Conservation (phyloP, 2,888 invertebrate species). For the Malacosoma neustria region DNA sequence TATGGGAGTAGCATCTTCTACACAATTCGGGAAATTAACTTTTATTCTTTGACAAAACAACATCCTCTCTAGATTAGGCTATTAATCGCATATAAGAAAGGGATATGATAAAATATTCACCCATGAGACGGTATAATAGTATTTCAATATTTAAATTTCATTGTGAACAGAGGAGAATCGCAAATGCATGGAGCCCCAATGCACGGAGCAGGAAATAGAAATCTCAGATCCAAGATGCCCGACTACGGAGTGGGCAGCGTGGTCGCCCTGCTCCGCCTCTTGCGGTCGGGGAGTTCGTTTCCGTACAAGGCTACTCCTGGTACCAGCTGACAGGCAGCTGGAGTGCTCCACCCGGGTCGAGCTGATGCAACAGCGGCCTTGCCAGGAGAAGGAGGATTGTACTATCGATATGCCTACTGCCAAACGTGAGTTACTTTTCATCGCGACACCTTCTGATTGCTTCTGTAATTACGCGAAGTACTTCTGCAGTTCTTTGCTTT, state of each 20-base stretch:
- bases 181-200: constrained; percentile 84
- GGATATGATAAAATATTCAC: too few species aligned
- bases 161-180: constrained; percentile 80
- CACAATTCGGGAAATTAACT: too few species aligned
- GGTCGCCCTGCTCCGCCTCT: constrained; percentile 93
- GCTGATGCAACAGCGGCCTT: constrained; percentile 84
- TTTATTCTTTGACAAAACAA: too few species aligned
- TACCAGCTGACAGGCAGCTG: constrained; percentile 78
- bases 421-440: constrained; percentile 78
- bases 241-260: constrained; percentile 92
- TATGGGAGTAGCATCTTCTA: too few species aligned
- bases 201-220: constrained; percentile 67
- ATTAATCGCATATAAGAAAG: too few species aligned
- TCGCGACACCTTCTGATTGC: too few species aligned
- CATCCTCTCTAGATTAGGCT: too few species aligned
- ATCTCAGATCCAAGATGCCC: constrained; percentile 79
- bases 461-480: too few species aligned
- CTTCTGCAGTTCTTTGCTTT: too few species aligned
- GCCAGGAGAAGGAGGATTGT: constrained; percentile 80
- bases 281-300: constrained; percentile 87
- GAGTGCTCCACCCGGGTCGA: constrained; percentile 80
- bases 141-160: too few species aligned
- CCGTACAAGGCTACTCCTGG: constrained; percentile 81
- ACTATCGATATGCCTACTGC: constrained; percentile 83
- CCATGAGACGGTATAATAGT: too few species aligned